Conservation (phyloP, 2,113 vertebrate genomes). For the Hypanus sabinus region DNA sequence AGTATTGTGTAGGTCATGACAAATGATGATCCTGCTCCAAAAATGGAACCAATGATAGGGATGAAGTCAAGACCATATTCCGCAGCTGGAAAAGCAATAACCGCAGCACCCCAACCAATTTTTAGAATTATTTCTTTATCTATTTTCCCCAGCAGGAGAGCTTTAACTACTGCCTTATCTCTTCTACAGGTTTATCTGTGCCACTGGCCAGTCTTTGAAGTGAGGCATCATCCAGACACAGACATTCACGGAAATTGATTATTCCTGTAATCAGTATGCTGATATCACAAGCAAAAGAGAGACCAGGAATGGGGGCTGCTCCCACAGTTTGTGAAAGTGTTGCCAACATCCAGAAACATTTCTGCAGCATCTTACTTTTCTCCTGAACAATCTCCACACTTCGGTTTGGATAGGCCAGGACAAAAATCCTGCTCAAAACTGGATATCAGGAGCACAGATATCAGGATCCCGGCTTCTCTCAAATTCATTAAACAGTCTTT, state of each 20-base stretch:
- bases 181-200: conserved; percentile 11
- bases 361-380: neutral
- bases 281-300: neutral
- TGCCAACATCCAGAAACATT: neutral
- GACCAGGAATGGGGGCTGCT: neutral
- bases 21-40: neutral
- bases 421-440: neutral
- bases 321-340: neutral
- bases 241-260: neutral
- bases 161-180: neutral
- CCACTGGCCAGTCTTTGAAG: neutral
- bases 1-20: neutral
- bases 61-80: neutral
- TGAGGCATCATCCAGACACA: conserved; percentile 16
- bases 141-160: neutral
- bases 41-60: neutral
- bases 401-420: neutral
- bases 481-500: neutral
- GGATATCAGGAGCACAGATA: neutral
- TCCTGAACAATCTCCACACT: neutral
- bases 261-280: neutral
- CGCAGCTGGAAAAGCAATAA: neutral
- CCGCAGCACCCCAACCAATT: neutral
- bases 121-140: neutral
- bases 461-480: neutral